phyloP scores from a whole-genome alignment of 2,797 vertebrate genomes.

The Myotis myotis region DNA sequence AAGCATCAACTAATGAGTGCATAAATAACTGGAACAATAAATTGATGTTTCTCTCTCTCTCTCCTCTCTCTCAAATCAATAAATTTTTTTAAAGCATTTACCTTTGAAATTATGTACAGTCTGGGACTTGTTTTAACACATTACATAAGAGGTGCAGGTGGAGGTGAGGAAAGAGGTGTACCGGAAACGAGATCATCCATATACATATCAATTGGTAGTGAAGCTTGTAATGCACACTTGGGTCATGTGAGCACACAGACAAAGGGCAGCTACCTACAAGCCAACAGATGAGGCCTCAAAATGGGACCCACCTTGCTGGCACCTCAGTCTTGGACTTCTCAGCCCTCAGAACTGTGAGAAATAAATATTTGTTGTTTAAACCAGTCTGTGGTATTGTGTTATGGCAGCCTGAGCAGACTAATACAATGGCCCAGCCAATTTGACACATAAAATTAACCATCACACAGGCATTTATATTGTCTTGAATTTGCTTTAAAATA shows the following conservation, averaged over 20 bases:
- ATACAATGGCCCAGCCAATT: not conserved
- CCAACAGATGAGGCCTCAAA: not conserved
- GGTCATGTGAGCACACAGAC: not conserved
- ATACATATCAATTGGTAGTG: not conserved
- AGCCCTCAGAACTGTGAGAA: not conserved
- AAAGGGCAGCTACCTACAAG: not conserved
- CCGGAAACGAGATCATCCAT: not conserved
- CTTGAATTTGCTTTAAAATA: not conserved
- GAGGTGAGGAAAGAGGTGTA: not conserved
- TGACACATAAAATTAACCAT: not conserved
- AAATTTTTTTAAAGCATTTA: not conserved
- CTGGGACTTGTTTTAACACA: slow-evolving; percentile 12
- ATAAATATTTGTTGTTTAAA: not conserved
- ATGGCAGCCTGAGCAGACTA: not conserved
- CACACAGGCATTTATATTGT: not conserved
- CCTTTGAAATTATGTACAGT: not conserved
- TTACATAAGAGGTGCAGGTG: not conserved
- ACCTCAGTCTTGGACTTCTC: not conserved
- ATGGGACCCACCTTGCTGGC: not conserved
- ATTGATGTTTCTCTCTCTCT: not conserved
- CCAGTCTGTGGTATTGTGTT: not conserved
- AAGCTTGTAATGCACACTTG: not conserved
- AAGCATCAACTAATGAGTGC: not conserved
- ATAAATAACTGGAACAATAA: not conserved
- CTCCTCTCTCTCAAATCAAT: not conserved